A percentile compares a stretch with the other conserved stretches of the same genome.
Conservation (phyloP, 1,140 invertebrate genomes). For the Zaprionus vittiger region DNA sequence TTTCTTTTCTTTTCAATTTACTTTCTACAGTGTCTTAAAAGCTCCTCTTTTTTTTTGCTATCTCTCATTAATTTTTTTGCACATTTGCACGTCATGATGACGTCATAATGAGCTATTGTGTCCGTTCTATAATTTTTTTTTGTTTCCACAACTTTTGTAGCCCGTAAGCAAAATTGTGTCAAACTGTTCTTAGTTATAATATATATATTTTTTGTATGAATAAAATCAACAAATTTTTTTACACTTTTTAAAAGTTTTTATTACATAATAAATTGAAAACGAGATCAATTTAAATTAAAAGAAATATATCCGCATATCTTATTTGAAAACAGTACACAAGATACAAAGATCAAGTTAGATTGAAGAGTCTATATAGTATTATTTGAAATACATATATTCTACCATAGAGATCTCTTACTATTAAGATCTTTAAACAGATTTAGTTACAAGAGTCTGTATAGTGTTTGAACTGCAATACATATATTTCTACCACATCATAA, state of each 20-base stretch:
- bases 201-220: slow-evolving; percentile 63
- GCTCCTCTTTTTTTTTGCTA: background rate
- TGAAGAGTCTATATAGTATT: too few relatives aligned
- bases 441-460: too few relatives aligned
- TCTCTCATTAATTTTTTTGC: slow-evolving; percentile 41
- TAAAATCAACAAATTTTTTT: slow-evolving; percentile 62
- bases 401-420: too few relatives aligned
- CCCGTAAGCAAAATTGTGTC: slow-evolving; percentile 70
- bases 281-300: background rate
- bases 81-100: slow-evolving; percentile 54
- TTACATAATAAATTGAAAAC: background rate
- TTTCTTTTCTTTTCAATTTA: background rate
- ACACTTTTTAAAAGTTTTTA: background rate
- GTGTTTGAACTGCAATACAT: too few relatives aligned
- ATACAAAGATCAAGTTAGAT: too few relatives aligned
- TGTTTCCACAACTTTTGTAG: slow-evolving; percentile 36
- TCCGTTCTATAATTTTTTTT: slow-evolving; percentile 21
- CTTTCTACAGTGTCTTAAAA: background rate
- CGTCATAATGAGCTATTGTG: slow-evolving; percentile 43
- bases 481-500: too few relatives aligned
- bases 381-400: too few relatives aligned
- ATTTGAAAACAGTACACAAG: background rate
- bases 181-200: slow-evolving; percentile 67
- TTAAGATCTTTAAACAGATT: too few relatives aligned
- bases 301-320: background rate